phyloP scores from a whole-genome alignment of 1,140 invertebrate genomes.

The Xylocopa sonorina region DNA sequence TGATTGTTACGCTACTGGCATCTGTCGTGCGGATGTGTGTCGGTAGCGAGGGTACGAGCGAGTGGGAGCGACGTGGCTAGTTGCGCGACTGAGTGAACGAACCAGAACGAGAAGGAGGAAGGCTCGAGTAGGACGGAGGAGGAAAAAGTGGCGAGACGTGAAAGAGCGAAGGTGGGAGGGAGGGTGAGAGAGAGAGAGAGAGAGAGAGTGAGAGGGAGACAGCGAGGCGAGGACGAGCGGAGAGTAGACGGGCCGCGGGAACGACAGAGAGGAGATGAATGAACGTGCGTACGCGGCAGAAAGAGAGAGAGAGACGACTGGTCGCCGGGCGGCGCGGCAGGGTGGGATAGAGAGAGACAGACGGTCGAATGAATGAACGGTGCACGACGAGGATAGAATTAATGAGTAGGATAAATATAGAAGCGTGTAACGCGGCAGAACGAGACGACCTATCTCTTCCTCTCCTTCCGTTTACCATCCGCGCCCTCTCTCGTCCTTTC shows the following conservation, averaged over 20 bases:
- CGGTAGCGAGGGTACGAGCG: slow-evolving; percentile 25
- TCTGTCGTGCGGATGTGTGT: slow-evolving; percentile 59
- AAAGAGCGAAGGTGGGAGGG: slow-evolving; percentile 8
- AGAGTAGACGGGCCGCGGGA: slow-evolving; percentile 28
- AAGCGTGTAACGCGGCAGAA: slow-evolving; percentile 69
- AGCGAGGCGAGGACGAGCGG: not conserved
- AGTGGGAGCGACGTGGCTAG: slow-evolving; percentile 57
- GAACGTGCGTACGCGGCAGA: slow-evolving; percentile 72
- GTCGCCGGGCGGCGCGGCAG: slow-evolving; percentile 36
- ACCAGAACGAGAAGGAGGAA: slow-evolving; percentile 32
- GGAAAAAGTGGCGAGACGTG: slow-evolving; percentile 18
- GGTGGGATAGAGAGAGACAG: slow-evolving; percentile 60
- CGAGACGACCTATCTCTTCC: slow-evolving; percentile 55
- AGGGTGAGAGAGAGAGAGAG: slow-evolving; percentile 41
- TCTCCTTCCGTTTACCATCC: slow-evolving; percentile 30
- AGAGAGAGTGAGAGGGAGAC: not conserved
- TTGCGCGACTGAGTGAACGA: slow-evolving; percentile 48
- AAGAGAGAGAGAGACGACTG: slow-evolving; percentile 63
- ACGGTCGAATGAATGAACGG: slow-evolving; percentile 79
- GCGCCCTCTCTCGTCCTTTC: slow-evolving; percentile 22
- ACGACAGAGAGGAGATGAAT: slow-evolving; percentile 75
- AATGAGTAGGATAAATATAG: slow-evolving; percentile 81
- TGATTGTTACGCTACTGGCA: slow-evolving; percentile 37
- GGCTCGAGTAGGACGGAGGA: slow-evolving; percentile 12
- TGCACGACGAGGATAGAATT: slow-evolving; percentile 78